Evolutionary conservation across 2,797 vertebrate species (phyloP).

Genomic region (Aldrovandia affinis): DNA sequence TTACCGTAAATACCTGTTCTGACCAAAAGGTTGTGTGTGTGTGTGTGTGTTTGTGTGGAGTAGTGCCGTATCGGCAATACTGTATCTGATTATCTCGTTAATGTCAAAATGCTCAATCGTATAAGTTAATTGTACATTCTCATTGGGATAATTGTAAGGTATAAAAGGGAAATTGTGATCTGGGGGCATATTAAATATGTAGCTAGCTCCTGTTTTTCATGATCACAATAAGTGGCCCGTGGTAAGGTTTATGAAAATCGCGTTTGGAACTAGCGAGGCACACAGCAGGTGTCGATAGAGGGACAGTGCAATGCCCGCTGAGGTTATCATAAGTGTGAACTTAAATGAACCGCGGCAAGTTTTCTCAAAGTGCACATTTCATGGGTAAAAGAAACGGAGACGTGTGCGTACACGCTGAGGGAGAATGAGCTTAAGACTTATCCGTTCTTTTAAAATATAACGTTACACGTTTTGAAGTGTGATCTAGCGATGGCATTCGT

Average conservation of each 20-base stretch:
- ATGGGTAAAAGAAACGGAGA: background rate
- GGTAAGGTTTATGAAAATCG: background rate
- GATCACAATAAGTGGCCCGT: background rate
- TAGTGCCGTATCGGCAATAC: background rate
- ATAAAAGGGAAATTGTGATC: background rate
- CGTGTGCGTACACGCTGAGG: background rate
- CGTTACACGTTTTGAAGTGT: background rate
- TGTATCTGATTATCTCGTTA: background rate
- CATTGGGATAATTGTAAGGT: background rate
- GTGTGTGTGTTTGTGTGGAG: background rate
- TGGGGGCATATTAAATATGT: background rate
- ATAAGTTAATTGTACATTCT: background rate
- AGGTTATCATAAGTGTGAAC: background rate
- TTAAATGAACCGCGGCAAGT: background rate
- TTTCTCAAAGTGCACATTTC: background rate
- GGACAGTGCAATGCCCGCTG: no score
- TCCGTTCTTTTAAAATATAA: background rate
- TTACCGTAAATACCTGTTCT: constrained; percentile 13
- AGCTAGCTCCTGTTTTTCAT: background rate
- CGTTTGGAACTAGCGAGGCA: no score
- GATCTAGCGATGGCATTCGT: background rate
- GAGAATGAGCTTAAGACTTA: no score
- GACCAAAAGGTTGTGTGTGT: background rate
- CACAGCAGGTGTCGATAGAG: no score
- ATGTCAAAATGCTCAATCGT: background rate